Conservation (phyloP, 2,888 invertebrate genomes). For the Pemphredon lugubris region DNA sequence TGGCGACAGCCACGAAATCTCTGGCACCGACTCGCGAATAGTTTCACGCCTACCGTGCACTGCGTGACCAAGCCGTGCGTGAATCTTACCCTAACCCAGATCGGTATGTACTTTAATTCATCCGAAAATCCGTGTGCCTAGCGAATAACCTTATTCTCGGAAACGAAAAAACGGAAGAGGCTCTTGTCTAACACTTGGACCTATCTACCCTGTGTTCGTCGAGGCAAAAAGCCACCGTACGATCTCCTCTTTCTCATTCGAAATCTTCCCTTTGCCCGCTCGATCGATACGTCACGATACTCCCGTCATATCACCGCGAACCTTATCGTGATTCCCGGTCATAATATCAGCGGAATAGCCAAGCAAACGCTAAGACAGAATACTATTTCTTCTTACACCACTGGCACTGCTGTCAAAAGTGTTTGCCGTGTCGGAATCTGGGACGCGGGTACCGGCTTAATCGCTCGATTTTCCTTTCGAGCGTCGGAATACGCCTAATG, state of each 20-base stretch:
- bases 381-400: no score
- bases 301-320: neutral
- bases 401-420: constrained; percentile 59
- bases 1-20: constrained; percentile 79
- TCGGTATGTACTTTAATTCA: constrained; percentile 69
- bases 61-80: constrained; percentile 71
- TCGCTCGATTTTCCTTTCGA: constrained; percentile 42
- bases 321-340: constrained; percentile 7
- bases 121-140: constrained; percentile 11
- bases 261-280: constrained; percentile 18
- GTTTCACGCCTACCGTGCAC: constrained; percentile 73
- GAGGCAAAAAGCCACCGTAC: constrained; percentile 28
- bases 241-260: constrained; percentile 18
- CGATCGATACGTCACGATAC: constrained; percentile 42
- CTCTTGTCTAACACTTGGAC: neutral
- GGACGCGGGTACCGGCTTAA: constrained; percentile 55
- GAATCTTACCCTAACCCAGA: constrained; percentile 66
- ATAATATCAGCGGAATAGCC: neutral
- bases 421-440: constrained; percentile 43
- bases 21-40: constrained; percentile 76
- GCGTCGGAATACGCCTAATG: constrained; percentile 10
- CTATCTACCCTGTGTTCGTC: no score
- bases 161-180: neutral
- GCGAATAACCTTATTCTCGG: constrained; percentile 36
- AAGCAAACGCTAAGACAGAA: no score